phyloP scores from a whole-genome alignment of 2,888 invertebrate species.

The Cheilosia soror region DNA sequence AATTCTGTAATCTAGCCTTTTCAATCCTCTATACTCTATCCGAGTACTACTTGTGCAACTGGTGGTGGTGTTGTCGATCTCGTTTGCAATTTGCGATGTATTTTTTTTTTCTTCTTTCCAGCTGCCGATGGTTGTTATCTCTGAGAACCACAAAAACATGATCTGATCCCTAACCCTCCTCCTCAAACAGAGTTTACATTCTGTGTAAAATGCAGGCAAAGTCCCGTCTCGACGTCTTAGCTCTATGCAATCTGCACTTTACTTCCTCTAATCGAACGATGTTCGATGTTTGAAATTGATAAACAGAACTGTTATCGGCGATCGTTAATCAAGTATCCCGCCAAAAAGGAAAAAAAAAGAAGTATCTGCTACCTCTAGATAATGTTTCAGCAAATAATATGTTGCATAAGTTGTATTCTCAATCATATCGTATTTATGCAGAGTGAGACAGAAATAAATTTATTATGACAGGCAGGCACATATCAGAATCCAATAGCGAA shows the following conservation, averaged over 20 bases:
- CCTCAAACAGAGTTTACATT: constrained; percentile 49
- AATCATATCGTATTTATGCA: neutral
- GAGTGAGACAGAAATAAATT: constrained; percentile 28
- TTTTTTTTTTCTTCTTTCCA: constrained; percentile 1
- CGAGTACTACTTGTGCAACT: constrained; percentile 22
- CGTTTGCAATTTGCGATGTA: constrained; percentile 42
- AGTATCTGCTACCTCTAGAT: constrained; percentile 4
- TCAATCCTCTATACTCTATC: constrained; percentile 19
- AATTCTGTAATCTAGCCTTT: constrained; percentile 49
- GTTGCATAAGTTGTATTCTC: constrained; percentile 26
- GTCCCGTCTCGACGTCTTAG: constrained; percentile 3
- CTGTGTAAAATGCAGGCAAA: constrained; percentile 25
- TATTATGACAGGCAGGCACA: constrained; percentile 67
- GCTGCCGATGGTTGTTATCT: constrained; percentile 61
- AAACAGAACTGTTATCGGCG: constrained; percentile 69
- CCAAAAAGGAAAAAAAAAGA: constrained; percentile 4
- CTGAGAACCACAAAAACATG: constrained; percentile 63
- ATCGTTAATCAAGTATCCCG: constrained; percentile 65
- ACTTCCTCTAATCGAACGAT: constrained; percentile 69
- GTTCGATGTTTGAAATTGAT: constrained; percentile 71
- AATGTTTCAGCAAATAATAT: constrained; percentile 44
- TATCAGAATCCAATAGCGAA: constrained; percentile 44
- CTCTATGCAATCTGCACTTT: constrained; percentile 25
- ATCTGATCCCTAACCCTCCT: constrained; percentile 73
- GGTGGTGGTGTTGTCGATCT: constrained; percentile 41